Evolutionary conservation across 2,888 invertebrate species (phyloP).

Genomic region (Folsomia candida): DNA sequence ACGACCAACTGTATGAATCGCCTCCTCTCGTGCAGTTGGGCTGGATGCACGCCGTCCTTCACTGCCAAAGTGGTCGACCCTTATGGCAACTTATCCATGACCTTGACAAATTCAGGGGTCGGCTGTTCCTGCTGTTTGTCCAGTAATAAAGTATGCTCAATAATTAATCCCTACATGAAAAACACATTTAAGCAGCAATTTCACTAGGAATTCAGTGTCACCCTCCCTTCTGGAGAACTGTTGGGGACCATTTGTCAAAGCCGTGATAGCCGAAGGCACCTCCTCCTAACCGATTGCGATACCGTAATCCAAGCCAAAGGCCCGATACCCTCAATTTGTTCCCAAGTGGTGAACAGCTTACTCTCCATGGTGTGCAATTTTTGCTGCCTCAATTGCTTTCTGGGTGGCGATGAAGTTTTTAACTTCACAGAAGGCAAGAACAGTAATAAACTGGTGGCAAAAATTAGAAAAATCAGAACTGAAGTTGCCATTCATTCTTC

Average conservation of each 20-base stretch:
- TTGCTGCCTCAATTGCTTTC: background rate
- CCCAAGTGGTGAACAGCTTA: background rate
- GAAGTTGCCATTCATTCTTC: background rate
- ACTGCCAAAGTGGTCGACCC: background rate
- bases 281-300: background rate
- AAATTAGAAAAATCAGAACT: background rate
- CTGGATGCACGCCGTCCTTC: background rate
- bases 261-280: background rate
- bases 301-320: background rate
- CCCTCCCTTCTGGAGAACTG: background rate
- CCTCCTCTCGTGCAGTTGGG: background rate
- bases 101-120: background rate
- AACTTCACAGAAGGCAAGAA: background rate
- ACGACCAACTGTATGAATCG: slow-evolving; percentile 4
- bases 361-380: background rate
- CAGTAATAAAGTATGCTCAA: too few relatives aligned
- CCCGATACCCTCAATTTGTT: background rate
- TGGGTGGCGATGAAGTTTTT: background rate
- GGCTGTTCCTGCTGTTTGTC: background rate
- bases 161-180: too few relatives aligned
- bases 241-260: background rate
- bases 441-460: background rate
- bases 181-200: background rate
- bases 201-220: slow-evolving; percentile 1
- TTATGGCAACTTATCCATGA: background rate